Conservation (phyloP, 2,888 invertebrate species). For the Syrphus vitripennis region DNA sequence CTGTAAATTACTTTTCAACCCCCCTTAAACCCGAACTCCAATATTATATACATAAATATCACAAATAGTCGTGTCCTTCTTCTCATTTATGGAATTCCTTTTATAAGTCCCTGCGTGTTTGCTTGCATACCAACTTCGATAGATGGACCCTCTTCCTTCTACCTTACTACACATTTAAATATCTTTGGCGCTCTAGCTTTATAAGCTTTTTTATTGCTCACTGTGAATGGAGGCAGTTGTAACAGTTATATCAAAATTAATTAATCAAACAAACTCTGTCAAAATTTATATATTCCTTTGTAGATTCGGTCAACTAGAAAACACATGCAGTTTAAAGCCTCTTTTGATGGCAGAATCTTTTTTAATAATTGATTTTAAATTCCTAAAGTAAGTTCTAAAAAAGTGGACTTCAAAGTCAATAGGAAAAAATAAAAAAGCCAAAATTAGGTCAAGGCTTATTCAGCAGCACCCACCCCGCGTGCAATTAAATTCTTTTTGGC, state of each 20-base stretch:
- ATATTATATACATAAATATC: background rate
- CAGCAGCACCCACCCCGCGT: background rate
- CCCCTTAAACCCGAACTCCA: background rate
- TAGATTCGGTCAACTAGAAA: conserved; percentile 49
- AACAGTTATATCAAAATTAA: conserved; percentile 50
- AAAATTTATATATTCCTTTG: conserved; percentile 2
- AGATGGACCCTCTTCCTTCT: no score
- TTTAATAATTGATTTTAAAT: conserved; percentile 2
- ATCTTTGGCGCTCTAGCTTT: background rate
- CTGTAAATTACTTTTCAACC: conserved; percentile 62
- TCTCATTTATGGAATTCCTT: background rate
- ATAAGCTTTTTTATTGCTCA: background rate
- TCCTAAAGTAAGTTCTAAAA: background rate
- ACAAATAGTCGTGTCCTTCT: background rate
- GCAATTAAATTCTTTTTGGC: background rate
- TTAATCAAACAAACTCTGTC: conserved; percentile 61
- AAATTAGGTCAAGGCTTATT: conserved; percentile 23
- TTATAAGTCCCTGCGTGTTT: conserved; percentile 22
- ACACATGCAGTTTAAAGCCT: conserved; percentile 1
- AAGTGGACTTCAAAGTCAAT: background rate
- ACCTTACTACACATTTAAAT: background rate
- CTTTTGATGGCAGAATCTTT: background rate
- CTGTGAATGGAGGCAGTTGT: background rate
- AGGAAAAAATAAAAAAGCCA: background rate
- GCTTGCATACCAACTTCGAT: background rate